Conservation (phyloP, 2,888 invertebrate genomes). For the Acanthopleura granulata region DNA sequence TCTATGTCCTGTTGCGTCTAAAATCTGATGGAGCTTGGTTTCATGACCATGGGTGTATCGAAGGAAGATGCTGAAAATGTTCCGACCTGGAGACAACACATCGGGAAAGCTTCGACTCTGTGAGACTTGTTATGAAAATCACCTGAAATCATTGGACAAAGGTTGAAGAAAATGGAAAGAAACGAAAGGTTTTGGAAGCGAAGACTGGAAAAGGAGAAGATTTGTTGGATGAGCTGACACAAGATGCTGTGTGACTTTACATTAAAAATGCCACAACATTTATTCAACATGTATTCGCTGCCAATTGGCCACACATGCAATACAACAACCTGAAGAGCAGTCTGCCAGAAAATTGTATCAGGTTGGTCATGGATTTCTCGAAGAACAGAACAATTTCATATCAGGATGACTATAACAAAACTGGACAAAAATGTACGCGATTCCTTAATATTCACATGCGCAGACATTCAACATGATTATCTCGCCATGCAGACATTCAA, state of each 20-base stretch:
- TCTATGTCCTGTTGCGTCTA: constrained; percentile 31
- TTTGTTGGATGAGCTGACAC: constrained; percentile 28
- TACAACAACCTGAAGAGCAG: constrained; percentile 26
- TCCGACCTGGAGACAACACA: constrained; percentile 24
- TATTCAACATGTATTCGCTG: constrained; percentile 26
- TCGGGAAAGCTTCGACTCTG: constrained; percentile 22
- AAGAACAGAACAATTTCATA: constrained; percentile 33
- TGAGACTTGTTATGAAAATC: constrained; percentile 27
- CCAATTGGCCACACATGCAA: constrained; percentile 34
- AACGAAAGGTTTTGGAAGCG: too few species aligned
- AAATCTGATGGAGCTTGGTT: constrained; percentile 29
- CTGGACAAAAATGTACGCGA: too few species aligned
- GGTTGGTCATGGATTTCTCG: constrained; percentile 75
- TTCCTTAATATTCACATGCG: too few species aligned
- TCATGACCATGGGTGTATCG: constrained; percentile 28
- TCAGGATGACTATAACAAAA: too few species aligned
- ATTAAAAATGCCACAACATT: too few species aligned
- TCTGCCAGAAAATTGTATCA: constrained; percentile 23
- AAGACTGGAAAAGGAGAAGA: constrained; percentile 23
- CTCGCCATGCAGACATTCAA: too few species aligned
- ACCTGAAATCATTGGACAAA: constrained; percentile 32
- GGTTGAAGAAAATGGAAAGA: neutral
- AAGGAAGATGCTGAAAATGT: constrained; percentile 32
- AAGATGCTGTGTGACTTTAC: neutral
- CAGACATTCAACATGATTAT: too few species aligned